phyloP scores from a whole-genome alignment of 2,113 vertebrate species.

The Lophochroa leadbeateri region DNA sequence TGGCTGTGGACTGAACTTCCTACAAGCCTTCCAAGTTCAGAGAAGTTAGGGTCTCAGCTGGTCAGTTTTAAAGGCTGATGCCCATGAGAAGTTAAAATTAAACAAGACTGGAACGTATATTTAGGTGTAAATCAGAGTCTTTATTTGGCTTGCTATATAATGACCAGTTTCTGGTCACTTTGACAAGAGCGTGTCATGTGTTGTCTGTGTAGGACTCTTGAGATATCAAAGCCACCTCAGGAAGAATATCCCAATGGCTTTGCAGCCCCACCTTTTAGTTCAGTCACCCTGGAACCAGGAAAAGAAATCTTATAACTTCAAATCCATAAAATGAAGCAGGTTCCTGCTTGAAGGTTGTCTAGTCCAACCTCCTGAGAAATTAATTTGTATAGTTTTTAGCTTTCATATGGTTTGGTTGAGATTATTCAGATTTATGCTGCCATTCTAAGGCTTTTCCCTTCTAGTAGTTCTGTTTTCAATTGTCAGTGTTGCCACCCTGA shows the following conservation, averaged over 20 bases:
- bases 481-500: background rate
- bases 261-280: background rate
- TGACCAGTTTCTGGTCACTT: background rate
- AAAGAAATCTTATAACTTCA: background rate
- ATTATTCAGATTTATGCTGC: background rate
- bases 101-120: background rate
- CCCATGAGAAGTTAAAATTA: background rate
- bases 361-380: background rate
- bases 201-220: background rate
- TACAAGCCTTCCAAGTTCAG: background rate
- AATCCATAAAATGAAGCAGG: background rate
- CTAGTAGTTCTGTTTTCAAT: background rate
- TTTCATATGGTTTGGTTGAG: background rate
- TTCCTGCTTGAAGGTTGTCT: background rate
- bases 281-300: background rate
- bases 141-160: background rate
- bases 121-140: background rate
- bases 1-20: background rate
- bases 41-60: background rate
- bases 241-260: background rate
- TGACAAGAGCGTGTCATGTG: background rate
- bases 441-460: background rate
- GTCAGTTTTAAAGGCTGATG: background rate
- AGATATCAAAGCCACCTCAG: background rate
- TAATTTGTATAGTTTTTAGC: background rate